Conservation (phyloP, 2,888 invertebrate species). For the Drosophila barbarae region DNA sequence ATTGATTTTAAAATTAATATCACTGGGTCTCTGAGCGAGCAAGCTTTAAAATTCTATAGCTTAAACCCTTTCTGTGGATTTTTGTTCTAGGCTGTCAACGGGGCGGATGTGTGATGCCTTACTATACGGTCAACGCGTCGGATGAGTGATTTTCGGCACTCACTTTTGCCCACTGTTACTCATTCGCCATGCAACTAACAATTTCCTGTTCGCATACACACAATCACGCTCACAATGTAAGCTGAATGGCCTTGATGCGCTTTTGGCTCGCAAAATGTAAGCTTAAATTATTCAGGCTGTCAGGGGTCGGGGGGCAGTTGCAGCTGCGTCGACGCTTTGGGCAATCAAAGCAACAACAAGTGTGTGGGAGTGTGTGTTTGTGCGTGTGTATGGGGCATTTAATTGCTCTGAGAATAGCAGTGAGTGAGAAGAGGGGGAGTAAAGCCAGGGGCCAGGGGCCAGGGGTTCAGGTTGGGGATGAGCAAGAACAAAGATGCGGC, state of each 20-base stretch:
- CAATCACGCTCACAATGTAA: slow-evolving; percentile 28
- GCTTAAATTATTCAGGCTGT: slow-evolving; percentile 65
- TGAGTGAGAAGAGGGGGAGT: neutral
- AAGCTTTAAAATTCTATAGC: no score
- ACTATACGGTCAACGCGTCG: neutral
- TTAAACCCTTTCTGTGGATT: neutral
- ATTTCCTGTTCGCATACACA: slow-evolving; percentile 37
- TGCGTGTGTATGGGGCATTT: slow-evolving; percentile 46
- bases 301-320: slow-evolving; percentile 31
- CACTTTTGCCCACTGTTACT: slow-evolving; percentile 21
- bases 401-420: slow-evolving; percentile 58
- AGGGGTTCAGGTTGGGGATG: no score
- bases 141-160: neutral
- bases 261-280: slow-evolving; percentile 52
- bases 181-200: slow-evolving; percentile 41
- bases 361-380: slow-evolving; percentile 36
- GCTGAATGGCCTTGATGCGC: slow-evolving; percentile 44
- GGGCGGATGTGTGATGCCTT: neutral
- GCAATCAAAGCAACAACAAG: slow-evolving; percentile 61
- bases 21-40: neutral
- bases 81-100: neutral
- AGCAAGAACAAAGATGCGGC: slow-evolving; percentile 9
- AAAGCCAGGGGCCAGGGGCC: neutral
- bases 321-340: slow-evolving; percentile 42
- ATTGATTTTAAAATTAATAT: neutral